phyloP scores from a whole-genome alignment of 2,113 vertebrate genomes.

The Fukomys damarensis region DNA sequence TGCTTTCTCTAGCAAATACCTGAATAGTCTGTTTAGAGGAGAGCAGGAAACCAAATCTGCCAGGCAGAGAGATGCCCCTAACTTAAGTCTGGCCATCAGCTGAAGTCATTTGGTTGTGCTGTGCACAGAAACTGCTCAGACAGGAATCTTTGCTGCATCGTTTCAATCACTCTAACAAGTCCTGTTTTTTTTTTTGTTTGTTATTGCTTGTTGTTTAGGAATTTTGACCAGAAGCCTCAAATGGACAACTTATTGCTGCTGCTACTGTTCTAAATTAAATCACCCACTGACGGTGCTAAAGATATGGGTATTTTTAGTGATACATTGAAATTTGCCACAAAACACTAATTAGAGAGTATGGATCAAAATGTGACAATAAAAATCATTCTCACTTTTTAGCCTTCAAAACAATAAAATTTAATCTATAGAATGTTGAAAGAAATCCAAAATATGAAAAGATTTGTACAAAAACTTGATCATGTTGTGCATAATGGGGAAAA shows the following conservation, averaged over 20 bases:
- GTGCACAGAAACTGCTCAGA: background rate
- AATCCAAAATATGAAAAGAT: conserved; percentile 19
- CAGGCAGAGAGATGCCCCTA: background rate
- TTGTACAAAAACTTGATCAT: background rate
- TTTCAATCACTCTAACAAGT: background rate
- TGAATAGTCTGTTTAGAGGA: background rate
- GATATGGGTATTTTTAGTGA: conserved; percentile 1
- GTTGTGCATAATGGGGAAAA: background rate
- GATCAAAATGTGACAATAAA: background rate
- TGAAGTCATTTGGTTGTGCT: background rate
- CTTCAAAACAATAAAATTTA: conserved; percentile 36
- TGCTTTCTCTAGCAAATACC: background rate
- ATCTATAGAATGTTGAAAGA: background rate
- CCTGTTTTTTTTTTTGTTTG: background rate
- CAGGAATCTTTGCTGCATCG: background rate
- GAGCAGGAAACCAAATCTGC: background rate
- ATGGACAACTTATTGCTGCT: background rate
- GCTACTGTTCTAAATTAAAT: background rate
- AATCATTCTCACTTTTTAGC: background rate
- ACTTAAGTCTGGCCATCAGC: background rate
- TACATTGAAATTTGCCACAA: background rate
- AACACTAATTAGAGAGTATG: background rate
- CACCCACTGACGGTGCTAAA: background rate
- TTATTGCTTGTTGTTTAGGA: background rate
- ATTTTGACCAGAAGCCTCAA: background rate